These are phyloP conservation scores for Larimichthys crocea DNA, from an alignment of 2,113 vertebrate species.

Conservation along the genomic window DNA sequence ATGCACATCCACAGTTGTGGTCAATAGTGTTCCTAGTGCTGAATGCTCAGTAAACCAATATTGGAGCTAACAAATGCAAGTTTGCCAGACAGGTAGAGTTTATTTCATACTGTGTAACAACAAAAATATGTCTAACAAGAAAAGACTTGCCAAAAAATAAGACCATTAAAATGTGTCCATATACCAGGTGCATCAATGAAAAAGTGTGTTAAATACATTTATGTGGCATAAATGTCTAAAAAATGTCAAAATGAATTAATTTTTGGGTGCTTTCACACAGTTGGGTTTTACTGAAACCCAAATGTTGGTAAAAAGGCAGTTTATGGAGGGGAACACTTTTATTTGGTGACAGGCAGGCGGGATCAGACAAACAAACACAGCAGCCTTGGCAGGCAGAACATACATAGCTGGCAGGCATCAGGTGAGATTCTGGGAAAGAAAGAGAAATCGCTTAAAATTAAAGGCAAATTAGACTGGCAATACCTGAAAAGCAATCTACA, in stretches of 20 bases:
- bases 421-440: slow-evolving; percentile 27
- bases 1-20: neutral
- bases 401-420: slow-evolving; percentile 44
- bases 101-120: neutral
- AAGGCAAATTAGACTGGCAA: slow-evolving; percentile 22
- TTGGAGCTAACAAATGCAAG: slow-evolving; percentile 9
- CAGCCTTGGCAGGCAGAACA: slow-evolving; percentile 44
- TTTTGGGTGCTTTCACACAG: neutral
- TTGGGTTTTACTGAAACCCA: slow-evolving; percentile 16
- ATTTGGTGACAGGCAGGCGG: slow-evolving; percentile 22
- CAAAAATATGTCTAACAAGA: neutral
- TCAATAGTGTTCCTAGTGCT: neutral
- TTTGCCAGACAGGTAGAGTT: neutral
- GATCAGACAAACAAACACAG: slow-evolving; percentile 45
- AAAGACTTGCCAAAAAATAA: neutral
- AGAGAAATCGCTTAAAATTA: slow-evolving; percentile 8
- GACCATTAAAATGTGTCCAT: neutral
- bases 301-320: slow-evolving; percentile 12
- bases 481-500: neutral
- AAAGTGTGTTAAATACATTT: slow-evolving; percentile 4
- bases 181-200: neutral
- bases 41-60: neutral
- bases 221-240: neutral
- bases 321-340: slow-evolving; percentile 32
- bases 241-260: neutral